A percentile compares a stretch with the other conserved stretches of the same genome.
Evolutionary conservation across 2,113 vertebrate genomes (phyloP).

Genomic region (Cervus canadensis): DNA sequence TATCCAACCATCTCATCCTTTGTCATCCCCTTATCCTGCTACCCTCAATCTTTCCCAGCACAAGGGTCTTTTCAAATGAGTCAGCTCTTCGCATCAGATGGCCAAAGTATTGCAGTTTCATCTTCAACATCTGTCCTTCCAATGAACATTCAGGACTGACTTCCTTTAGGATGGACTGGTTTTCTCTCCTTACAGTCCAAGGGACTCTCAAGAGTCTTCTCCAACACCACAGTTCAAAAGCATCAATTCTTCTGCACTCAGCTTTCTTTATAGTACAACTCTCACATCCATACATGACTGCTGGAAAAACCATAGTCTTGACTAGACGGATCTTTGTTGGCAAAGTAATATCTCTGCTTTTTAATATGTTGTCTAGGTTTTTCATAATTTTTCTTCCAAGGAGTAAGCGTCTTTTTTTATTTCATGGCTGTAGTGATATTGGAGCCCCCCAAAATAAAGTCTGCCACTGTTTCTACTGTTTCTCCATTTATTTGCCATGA

Average conservation of each 20-base stretch:
- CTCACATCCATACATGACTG: neutral
- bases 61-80: neutral
- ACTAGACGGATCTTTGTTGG: neutral
- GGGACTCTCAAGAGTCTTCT: neutral
- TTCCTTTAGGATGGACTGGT: neutral
- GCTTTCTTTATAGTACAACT: neutral
- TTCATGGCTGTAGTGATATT: neutral
- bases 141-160: neutral
- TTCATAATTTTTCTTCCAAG: neutral
- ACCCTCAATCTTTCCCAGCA: neutral
- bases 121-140: neutral
- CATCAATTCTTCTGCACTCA: neutral
- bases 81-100: neutral
- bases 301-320: neutral
- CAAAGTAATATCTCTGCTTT: neutral
- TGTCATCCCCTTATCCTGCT: neutral
- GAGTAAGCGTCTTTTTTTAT: neutral
- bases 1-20: neutral
- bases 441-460: neutral
- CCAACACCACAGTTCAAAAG: neutral
- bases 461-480: neutral
- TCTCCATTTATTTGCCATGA: neutral
- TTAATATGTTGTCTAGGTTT: neutral
- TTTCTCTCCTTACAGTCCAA: neutral
- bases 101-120: neutral